These are phyloP conservation scores for Pagrus major DNA, from an alignment of 2,113 vertebrate genomes.

Conservation along the genomic window DNA sequence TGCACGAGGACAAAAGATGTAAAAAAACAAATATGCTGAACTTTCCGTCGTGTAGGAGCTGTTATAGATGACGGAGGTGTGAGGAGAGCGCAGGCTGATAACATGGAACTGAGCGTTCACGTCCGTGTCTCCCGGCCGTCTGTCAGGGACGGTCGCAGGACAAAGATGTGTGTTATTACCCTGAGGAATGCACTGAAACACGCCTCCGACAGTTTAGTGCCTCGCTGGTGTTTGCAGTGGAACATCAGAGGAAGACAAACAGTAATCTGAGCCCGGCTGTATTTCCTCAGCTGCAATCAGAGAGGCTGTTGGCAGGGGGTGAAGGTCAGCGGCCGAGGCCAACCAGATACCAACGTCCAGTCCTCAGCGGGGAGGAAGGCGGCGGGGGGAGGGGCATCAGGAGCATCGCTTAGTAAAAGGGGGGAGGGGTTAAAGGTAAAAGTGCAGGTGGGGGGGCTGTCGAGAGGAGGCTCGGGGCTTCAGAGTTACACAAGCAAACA, in stretches of 20 bases:
- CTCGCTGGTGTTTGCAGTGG: background rate
- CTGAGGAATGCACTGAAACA: slow-evolving; percentile 40
- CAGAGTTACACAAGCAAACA: slow-evolving; percentile 64
- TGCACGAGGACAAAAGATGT: too few species aligned
- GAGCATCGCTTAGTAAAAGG: background rate
- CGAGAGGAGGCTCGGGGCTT: slow-evolving; percentile 6
- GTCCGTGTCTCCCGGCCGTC: background rate
- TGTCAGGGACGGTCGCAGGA: slow-evolving; percentile 6
- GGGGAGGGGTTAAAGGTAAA: slow-evolving; percentile 27
- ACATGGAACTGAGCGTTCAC: background rate
- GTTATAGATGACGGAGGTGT: too few species aligned
- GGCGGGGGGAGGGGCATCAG: background rate
- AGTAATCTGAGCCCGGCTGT: slow-evolving; percentile 45
- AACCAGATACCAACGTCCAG: slow-evolving; percentile 32
- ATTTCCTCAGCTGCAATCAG: slow-evolving; percentile 70
- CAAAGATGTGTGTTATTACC: slow-evolving; percentile 35
- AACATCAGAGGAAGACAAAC: slow-evolving; percentile 54
- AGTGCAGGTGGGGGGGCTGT: slow-evolving; percentile 25
- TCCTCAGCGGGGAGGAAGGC: background rate
- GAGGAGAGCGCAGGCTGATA: background rate
- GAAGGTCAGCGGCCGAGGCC: slow-evolving; percentile 40
- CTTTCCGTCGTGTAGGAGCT: too few species aligned
- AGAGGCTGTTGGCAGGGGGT: slow-evolving; percentile 40
- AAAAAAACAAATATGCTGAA: too few species aligned
- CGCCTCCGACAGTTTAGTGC: slow-evolving; percentile 15